These are phyloP conservation scores for Formica exsecta DNA, from an alignment of 1,140 invertebrate species.

Conservation along the genomic window DNA sequence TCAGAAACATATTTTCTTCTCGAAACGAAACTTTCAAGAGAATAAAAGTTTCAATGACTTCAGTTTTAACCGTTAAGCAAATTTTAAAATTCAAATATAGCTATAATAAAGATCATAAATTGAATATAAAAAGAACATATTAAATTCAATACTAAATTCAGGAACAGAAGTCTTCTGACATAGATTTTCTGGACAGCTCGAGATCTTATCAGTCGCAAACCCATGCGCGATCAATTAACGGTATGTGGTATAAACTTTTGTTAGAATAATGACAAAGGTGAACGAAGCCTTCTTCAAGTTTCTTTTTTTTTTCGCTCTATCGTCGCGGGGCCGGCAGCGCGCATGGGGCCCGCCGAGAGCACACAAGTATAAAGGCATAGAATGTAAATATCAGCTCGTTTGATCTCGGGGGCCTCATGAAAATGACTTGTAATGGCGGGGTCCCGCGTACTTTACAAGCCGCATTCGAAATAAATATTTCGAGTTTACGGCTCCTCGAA, in stretches of 20 bases:
- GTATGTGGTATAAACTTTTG: constrained; percentile 23
- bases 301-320: not conserved
- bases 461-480: constrained; percentile 82
- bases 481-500: constrained; percentile 76
- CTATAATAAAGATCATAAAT: not conserved
- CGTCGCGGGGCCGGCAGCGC: not conserved
- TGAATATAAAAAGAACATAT: not conserved
- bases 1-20: not conserved
- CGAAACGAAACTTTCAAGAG: not conserved
- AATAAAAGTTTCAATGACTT: not conserved
- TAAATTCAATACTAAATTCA: not conserved
- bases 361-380: constrained; percentile 73
- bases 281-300: not conserved
- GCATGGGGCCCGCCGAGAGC: constrained; percentile 18
- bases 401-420: constrained; percentile 75
- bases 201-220: not conserved
- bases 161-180: not conserved
- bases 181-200: not conserved
- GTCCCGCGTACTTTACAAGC: constrained; percentile 78
- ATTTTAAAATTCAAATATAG: not conserved
- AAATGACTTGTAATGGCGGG: constrained; percentile 81
- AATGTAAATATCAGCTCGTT: constrained; percentile 79
- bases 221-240: constrained; percentile 20
- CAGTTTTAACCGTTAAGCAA: not conserved
- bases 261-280: constrained; percentile 46